Conservation (phyloP, 2,888 invertebrate genomes). For the Hemicrepidius hirtus region DNA sequence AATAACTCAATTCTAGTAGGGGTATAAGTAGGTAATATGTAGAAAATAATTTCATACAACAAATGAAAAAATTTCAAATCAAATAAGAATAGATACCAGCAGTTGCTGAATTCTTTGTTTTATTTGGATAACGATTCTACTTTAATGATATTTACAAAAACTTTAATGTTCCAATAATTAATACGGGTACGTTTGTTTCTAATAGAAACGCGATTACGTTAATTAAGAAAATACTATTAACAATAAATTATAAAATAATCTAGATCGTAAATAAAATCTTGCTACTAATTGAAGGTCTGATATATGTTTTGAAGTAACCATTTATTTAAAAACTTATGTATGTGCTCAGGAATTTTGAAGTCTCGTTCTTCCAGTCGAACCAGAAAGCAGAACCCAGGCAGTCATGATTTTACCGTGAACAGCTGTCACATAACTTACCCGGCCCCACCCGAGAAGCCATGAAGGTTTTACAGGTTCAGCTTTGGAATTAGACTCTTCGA, state of each 20-base stretch:
- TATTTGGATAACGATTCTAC: too few species aligned
- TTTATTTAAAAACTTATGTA: slow-evolving; percentile 39
- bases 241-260: slow-evolving; percentile 42
- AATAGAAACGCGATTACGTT: slow-evolving; percentile 16
- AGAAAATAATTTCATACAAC: too few species aligned
- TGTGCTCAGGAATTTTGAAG: slow-evolving; percentile 42
- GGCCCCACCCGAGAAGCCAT: slow-evolving; percentile 60
- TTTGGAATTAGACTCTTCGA: slow-evolving; percentile 38
- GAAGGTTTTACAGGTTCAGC: slow-evolving; percentile 46
- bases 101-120: too few species aligned
- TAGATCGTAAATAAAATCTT: slow-evolving; percentile 43
- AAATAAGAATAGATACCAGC: too few species aligned
- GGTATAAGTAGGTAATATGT: too few species aligned
- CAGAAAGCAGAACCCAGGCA: slow-evolving; percentile 50
- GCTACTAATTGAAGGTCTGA: slow-evolving; percentile 46
- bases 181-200: neutral
- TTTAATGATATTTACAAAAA: neutral
- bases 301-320: slow-evolving; percentile 44
- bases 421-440: slow-evolving; percentile 66
- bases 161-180: neutral
- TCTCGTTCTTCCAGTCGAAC: slow-evolving; percentile 45
- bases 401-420: slow-evolving; percentile 62
- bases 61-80: too few species aligned
- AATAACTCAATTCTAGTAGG: too few species aligned
- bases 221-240: slow-evolving; percentile 36